Conservation (phyloP, 2,113 vertebrate genomes). For the Bujurquina vittata region DNA sequence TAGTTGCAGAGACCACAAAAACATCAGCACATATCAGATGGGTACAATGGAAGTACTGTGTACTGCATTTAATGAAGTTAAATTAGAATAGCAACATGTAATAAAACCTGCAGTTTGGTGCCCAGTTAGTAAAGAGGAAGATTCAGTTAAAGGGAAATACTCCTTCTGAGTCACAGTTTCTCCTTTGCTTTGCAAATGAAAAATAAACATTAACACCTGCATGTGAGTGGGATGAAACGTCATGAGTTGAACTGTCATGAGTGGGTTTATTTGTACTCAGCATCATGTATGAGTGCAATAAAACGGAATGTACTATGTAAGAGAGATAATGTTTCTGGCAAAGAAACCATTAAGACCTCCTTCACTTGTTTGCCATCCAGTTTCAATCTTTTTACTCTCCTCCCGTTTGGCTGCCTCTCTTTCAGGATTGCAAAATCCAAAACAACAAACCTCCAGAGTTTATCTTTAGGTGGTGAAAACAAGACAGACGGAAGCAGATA, state of each 20-base stretch:
- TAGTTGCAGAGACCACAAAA: slow-evolving; percentile 8
- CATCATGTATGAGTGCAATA: slow-evolving; percentile 1
- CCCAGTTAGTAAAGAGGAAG: not conserved
- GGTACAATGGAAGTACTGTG: not conserved
- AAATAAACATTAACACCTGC: slow-evolving; percentile 1
- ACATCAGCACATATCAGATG: not conserved
- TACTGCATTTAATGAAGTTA: not conserved
- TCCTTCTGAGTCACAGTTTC: not conserved
- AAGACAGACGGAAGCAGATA: slow-evolving; percentile 1
- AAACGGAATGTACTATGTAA: not conserved
- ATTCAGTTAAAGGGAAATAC: not conserved
- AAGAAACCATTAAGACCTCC: not conserved
- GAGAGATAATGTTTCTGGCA: slow-evolving; percentile 2
- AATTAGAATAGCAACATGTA: not conserved
- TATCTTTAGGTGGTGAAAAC: slow-evolving; percentile 12
- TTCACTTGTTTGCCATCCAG: slow-evolving; percentile 3
- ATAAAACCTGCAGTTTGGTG: not conserved
- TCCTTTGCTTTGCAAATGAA: not conserved
- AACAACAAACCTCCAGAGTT: slow-evolving; percentile 9
- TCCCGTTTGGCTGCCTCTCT: not conserved
- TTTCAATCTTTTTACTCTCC: not conserved
- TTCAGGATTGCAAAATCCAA: slow-evolving; percentile 9
- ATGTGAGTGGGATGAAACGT: slow-evolving; percentile 10
- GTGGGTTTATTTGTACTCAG: slow-evolving; percentile 8
- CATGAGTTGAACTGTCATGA: slow-evolving; percentile 1